Conservation (phyloP, 2,888 invertebrate genomes). For the Meteorus cinctellus region DNA sequence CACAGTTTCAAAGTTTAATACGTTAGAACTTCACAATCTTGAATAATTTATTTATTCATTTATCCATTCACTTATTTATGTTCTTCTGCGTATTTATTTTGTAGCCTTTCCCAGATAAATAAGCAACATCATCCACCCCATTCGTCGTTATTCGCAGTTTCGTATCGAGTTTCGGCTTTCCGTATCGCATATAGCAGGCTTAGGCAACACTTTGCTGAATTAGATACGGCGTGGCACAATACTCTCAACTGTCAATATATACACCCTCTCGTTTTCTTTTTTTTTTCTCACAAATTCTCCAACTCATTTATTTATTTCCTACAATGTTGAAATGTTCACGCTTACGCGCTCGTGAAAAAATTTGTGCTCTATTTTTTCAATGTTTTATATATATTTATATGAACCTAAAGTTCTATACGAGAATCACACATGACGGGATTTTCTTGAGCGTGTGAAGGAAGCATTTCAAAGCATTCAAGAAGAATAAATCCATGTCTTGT, state of each 20-base stretch:
- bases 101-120: slow-evolving; percentile 40
- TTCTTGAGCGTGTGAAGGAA: slow-evolving; percentile 37
- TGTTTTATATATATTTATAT: neutral
- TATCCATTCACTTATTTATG: slow-evolving; percentile 19
- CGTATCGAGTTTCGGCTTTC: slow-evolving; percentile 65
- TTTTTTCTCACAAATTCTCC: neutral
- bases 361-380: slow-evolving; percentile 17
- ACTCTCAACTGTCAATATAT: slow-evolving; percentile 28
- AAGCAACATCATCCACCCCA: slow-evolving; percentile 5
- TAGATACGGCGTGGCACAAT: slow-evolving; percentile 56
- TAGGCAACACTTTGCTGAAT: slow-evolving; percentile 69
- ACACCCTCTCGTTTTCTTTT: slow-evolving; percentile 21
- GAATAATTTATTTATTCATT: slow-evolving; percentile 3
- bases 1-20: slow-evolving; percentile 40
- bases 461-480: slow-evolving; percentile 31
- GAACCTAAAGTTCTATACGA: neutral
- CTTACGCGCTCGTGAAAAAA: neutral
- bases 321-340: slow-evolving; percentile 18
- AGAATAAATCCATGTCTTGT: slow-evolving; percentile 16
- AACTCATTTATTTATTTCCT: neutral
- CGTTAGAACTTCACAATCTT: slow-evolving; percentile 38
- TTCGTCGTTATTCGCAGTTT: slow-evolving; percentile 53
- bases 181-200: slow-evolving; percentile 66
- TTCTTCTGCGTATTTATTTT: slow-evolving; percentile 19
- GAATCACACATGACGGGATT: slow-evolving; percentile 27